Conservation (phyloP, 2,888 invertebrate genomes). For the Hyles lineata region DNA sequence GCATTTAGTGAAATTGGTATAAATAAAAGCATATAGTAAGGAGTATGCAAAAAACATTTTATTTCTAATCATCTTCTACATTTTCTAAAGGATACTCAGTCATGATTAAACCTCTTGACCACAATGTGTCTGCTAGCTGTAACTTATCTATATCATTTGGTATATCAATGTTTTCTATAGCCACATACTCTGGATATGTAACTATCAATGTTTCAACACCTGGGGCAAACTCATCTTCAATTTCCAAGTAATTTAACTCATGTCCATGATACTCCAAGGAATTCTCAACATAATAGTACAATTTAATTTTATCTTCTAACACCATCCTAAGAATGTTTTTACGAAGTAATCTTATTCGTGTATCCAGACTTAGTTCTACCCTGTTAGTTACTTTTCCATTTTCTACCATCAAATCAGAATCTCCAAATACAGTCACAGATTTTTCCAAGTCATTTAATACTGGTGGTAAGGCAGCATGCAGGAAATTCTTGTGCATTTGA, state of each 20-base stretch:
- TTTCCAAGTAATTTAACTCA: slow-evolving; percentile 88
- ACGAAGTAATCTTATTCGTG: slow-evolving; percentile 85
- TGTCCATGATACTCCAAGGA: slow-evolving; percentile 93
- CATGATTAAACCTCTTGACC: slow-evolving; percentile 93
- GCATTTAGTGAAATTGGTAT: too few species aligned
- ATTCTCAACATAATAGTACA: slow-evolving; percentile 95
- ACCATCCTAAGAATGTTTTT: slow-evolving; percentile 86
- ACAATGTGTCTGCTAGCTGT: slow-evolving; percentile 87
- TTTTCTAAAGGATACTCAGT: slow-evolving; percentile 86
- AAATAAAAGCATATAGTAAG: too few species aligned
- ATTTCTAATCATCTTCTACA: slow-evolving; percentile 69
- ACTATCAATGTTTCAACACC: slow-evolving; percentile 89
- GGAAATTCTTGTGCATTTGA: slow-evolving; percentile 92
- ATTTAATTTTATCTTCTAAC: slow-evolving; percentile 84
- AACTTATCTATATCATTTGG: slow-evolving; percentile 87
- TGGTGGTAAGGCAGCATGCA: slow-evolving; percentile 95
- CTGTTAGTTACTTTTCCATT: slow-evolving; percentile 86
- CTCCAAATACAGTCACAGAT: slow-evolving; percentile 88
- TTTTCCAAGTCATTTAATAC: slow-evolving; percentile 88
- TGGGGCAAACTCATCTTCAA: slow-evolving; percentile 87
- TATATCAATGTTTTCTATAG: slow-evolving; percentile 89
- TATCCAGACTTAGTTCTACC: slow-evolving; percentile 87
- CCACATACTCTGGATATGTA: slow-evolving; percentile 91
- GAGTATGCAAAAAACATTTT: too few species aligned
- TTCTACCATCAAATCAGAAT: slow-evolving; percentile 87